Conservation (phyloP, 2,888 invertebrate species). For the Acrobasis suavella region DNA sequence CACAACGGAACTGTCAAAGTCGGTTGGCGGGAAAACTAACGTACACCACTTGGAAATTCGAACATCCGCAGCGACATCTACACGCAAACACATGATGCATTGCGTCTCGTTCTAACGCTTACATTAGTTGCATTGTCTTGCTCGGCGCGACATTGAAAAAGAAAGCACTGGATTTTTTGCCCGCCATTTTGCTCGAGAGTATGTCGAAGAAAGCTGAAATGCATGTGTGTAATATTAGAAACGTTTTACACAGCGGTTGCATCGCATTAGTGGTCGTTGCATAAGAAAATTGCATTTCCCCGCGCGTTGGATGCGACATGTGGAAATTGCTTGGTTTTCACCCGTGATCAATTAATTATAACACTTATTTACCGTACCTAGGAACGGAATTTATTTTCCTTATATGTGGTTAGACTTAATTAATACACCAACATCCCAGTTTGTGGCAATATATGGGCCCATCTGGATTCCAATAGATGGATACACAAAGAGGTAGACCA, state of each 20-base stretch:
- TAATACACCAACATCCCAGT: too few species aligned
- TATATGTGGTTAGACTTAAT: too few species aligned
- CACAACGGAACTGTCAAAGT: conserved; percentile 53
- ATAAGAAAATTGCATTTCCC: conserved; percentile 79
- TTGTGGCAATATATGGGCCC: too few species aligned
- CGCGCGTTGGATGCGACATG: conserved; percentile 42
- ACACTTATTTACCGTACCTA: background rate
- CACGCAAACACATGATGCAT: conserved; percentile 58
- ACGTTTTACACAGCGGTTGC: conserved; percentile 68
- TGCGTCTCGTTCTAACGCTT: conserved; percentile 53
- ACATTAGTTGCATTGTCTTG: conserved; percentile 46
- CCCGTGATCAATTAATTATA: conserved; percentile 26
- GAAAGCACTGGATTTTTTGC: conserved; percentile 76
- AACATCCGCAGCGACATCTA: conserved; percentile 52
- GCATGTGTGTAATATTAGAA: conserved; percentile 80
- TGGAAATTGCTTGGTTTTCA: conserved; percentile 38
- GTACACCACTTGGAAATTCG: conserved; percentile 55
- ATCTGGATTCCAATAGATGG: too few species aligned
- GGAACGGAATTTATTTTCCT: background rate
- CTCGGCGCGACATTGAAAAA: conserved; percentile 76
- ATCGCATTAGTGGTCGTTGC: conserved; percentile 72
- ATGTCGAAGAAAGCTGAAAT: conserved; percentile 79
- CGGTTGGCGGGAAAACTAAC: conserved; percentile 59
- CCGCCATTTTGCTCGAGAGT: conserved; percentile 71
- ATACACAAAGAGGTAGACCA: too few species aligned